Conservation (phyloP, 2,113 vertebrate genomes). For the Colius striatus region DNA sequence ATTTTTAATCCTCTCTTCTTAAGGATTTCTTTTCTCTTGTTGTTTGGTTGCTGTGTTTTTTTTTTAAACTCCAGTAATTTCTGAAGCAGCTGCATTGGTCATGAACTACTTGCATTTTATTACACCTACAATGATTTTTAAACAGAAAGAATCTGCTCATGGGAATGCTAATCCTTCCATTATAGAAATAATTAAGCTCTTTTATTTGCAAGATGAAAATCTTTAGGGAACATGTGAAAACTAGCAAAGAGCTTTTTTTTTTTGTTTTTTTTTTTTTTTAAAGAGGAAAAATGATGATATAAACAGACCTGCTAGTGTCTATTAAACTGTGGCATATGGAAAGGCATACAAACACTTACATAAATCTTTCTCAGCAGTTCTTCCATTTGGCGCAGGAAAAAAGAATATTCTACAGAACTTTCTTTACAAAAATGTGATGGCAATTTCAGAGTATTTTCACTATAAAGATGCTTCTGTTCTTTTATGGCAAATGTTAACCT, state of each 20-base stretch:
- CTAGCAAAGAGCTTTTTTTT: constrained; percentile 13
- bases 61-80: constrained; percentile 28
- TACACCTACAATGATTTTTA: constrained; percentile 66
- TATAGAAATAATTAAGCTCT: constrained; percentile 75
- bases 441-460: background rate
- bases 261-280: background rate
- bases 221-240: constrained; percentile 62
- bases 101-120: constrained; percentile 71
- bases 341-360: background rate
- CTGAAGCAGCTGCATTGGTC: constrained; percentile 56
- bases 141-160: constrained; percentile 56
- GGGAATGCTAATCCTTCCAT: constrained; percentile 68
- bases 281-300: background rate
- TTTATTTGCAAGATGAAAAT: constrained; percentile 73
- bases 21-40: background rate
- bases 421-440: background rate
- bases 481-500: background rate
- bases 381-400: constrained; percentile 25
- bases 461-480: background rate
- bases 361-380: background rate
- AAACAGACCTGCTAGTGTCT: constrained; percentile 35
- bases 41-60: background rate
- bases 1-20: background rate
- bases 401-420: background rate
- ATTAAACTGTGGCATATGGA: constrained; percentile 32